Evolutionary conservation across 2,113 vertebrate species (phyloP).

Genomic region (Elachura formosa): DNA sequence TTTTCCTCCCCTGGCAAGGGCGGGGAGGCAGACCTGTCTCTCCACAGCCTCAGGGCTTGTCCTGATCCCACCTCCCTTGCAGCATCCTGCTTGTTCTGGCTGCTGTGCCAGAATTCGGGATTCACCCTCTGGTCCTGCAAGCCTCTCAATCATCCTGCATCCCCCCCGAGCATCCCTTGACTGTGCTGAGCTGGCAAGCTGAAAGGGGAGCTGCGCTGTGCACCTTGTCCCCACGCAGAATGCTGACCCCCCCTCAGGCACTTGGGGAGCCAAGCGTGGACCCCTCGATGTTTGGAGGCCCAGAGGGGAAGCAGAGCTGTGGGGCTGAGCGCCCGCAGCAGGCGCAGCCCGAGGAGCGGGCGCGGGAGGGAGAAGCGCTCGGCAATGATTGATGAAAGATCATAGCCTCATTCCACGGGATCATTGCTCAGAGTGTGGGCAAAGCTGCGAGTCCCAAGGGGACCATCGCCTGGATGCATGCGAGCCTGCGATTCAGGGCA

Average conservation of each 20-base stretch:
- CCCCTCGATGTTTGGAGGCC: not conserved
- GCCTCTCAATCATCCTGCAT: not conserved
- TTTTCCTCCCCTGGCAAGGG: conserved; percentile 34
- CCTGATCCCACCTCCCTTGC: conserved; percentile 23
- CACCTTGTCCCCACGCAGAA: not conserved
- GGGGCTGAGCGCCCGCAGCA: not conserved
- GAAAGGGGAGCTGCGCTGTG: not conserved
- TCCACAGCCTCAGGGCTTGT: conserved; percentile 24
- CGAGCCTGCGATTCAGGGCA: conserved; percentile 44
- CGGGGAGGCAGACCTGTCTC: not conserved
- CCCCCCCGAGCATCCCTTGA: not conserved
- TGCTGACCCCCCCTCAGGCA: not conserved
- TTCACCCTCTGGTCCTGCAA: not conserved
- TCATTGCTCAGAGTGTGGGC: conserved; percentile 59
- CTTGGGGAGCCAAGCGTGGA: not conserved
- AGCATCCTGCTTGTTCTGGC: not conserved
- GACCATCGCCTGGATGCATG: conserved; percentile 32
- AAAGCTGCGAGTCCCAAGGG: conserved; percentile 46
- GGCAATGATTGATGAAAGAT: conserved; percentile 57
- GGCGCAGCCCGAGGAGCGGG: not conserved
- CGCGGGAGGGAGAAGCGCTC: conserved; percentile 16
- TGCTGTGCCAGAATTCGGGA: not conserved
- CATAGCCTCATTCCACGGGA: conserved; percentile 60
- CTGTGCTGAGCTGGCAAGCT: not conserved
- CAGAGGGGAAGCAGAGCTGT: not conserved